Percentiles rank a stretch among this genome's conserved stretches.
These are phyloP conservation scores for Eublepharis macularius DNA, from an alignment of 2,113 vertebrate genomes.

Conservation along the genomic window DNA sequence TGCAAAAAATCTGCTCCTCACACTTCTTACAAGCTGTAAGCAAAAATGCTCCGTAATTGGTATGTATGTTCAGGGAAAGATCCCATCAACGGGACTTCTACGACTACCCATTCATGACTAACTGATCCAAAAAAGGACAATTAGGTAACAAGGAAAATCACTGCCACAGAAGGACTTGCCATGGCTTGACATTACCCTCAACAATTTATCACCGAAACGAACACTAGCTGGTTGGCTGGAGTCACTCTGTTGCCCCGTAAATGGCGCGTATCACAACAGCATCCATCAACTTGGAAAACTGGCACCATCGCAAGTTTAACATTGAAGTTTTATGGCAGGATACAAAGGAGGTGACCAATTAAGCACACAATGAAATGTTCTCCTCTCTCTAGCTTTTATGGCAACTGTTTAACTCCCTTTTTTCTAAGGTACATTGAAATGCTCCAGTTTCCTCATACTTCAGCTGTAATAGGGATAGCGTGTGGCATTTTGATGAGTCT, in stretches of 20 bases:
- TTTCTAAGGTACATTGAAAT: background rate
- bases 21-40: background rate
- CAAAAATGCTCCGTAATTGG: background rate
- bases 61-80: background rate
- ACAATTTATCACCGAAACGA: background rate
- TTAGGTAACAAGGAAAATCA: background rate
- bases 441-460: no score
- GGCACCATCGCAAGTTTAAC: background rate
- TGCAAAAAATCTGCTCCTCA: background rate
- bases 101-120: background rate
- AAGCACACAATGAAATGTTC: background rate
- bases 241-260: background rate
- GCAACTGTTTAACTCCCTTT: background rate
- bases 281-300: background rate
- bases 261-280: background rate
- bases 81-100: background rate
- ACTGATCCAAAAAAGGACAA: background rate
- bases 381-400: background rate
- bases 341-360: background rate
- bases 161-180: background rate
- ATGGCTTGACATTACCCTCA: background rate
- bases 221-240: background rate
- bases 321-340: background rate
- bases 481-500: background rate
- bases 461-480: background rate